Percentiles rank a stretch among this genome's conserved stretches.
Evolutionary conservation across 2,797 vertebrate genomes (phyloP).

Genomic region (Argya squamiceps): DNA sequence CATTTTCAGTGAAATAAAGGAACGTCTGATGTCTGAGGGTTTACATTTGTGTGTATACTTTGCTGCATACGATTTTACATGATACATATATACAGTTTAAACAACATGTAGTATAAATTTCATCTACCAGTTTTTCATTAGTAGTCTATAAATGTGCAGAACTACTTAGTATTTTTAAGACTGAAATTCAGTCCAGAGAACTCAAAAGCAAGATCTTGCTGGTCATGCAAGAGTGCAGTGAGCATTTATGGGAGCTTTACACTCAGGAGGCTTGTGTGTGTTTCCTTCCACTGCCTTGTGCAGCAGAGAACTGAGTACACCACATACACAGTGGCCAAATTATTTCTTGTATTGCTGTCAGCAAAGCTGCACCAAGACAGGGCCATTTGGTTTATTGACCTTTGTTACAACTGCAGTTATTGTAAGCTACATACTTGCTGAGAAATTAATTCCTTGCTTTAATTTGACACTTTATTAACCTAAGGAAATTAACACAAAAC

Average conservation of each 20-base stretch:
- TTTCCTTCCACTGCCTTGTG: neutral
- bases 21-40: neutral
- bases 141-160: neutral
- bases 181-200: neutral
- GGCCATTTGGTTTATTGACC: neutral
- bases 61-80: neutral
- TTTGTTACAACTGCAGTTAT: neutral
- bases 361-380: neutral
- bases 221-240: neutral
- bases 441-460: neutral
- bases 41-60: neutral
- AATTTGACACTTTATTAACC: neutral
- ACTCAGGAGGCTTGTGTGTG: fast-evolving
- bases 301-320: neutral
- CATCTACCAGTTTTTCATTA: neutral
- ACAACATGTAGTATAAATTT: neutral
- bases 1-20: neutral
- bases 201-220: neutral
- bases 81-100: neutral
- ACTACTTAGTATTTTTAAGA: neutral
- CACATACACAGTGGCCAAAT: neutral
- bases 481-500: neutral
- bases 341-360: neutral
- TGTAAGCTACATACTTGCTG: neutral
- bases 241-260: neutral